phyloP scores from a whole-genome alignment of 2,113 vertebrate species.

The Spea bombifrons region DNA sequence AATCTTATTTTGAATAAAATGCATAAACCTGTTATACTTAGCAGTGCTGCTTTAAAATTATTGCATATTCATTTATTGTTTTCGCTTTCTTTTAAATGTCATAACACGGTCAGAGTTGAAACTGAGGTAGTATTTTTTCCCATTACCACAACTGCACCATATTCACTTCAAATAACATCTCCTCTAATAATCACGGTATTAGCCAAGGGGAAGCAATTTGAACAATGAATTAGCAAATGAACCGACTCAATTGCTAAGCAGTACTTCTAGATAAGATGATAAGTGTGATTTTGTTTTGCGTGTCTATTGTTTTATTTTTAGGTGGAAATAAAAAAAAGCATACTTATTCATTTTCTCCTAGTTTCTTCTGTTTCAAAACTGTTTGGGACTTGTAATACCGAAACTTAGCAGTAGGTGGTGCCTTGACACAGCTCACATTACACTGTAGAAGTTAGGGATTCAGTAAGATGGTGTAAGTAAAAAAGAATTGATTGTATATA shows the following conservation, averaged over 20 bases:
- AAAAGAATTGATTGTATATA: background rate
- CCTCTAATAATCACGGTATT: conserved; percentile 40
- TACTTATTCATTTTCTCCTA: conserved; percentile 25
- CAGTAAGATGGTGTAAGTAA: no score
- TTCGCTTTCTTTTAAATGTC: conserved; percentile 14
- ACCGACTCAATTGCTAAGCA: conserved; percentile 20
- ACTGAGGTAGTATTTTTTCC: conserved; percentile 36
- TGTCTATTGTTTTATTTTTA: conserved; percentile 10
- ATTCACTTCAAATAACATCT: conserved; percentile 39
- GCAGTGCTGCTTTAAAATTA: conserved; percentile 11
- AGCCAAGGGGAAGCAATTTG: conserved; percentile 45
- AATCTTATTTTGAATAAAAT: no score
- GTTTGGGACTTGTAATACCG: conserved; percentile 19
- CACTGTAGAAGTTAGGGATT: background rate
- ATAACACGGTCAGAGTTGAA: conserved; percentile 42
- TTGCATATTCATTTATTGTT: background rate
- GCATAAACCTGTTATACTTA: background rate
- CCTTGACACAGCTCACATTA: conserved; percentile 37
- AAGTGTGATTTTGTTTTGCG: conserved; percentile 17
- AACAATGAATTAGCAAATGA: conserved; percentile 28
- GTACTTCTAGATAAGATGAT: conserved; percentile 22
- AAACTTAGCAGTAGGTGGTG: conserved; percentile 37
- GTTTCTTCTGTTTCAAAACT: background rate
- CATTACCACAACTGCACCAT: conserved; percentile 33
- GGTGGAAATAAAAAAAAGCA: conserved; percentile 29